Evolutionary conservation across 64 coral and sea anemone genomes (phyloP).

Genomic region (Platygyra sinensis): DNA sequence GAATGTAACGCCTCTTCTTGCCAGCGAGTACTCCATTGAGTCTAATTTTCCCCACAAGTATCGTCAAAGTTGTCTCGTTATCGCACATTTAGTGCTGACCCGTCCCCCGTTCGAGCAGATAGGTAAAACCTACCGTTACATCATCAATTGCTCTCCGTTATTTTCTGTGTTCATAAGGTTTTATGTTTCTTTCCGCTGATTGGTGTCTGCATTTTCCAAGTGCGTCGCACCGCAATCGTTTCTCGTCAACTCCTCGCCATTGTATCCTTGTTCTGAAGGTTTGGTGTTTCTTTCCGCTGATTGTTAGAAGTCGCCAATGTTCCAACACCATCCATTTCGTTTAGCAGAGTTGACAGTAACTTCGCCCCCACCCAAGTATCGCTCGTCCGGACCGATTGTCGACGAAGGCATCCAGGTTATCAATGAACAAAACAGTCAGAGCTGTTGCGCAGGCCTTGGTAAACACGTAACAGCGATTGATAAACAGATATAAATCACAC

Average conservation of each 20-base stretch:
- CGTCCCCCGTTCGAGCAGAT: too few relatives aligned
- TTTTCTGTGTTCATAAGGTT: too few relatives aligned
- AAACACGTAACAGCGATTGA: constrained; percentile 66
- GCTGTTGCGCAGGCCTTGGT: constrained; percentile 92
- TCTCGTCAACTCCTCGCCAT: not conserved
- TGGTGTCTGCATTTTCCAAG: not conserved
- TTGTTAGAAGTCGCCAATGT: constrained; percentile 85
- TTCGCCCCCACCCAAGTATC: constrained; percentile 55
- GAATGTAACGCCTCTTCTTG: too few relatives aligned
- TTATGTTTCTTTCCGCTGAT: too few relatives aligned
- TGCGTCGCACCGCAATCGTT: not conserved
- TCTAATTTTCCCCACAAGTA: too few relatives aligned
- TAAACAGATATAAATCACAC: not conserved
- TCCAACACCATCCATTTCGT: constrained; percentile 98
- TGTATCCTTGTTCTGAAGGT: not conserved
- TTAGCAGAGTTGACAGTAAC: constrained; percentile 86
- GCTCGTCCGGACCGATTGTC: constrained; percentile 65
- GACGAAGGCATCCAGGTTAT: constrained; percentile 89
- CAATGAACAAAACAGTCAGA: constrained; percentile 86
- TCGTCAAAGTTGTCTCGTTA: too few relatives aligned
- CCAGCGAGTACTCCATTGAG: too few relatives aligned
- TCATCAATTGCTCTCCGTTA: too few relatives aligned
- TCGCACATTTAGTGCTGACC: too few relatives aligned
- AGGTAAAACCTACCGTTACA: too few relatives aligned
- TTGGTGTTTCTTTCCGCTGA: not conserved